Evolutionary conservation across 2,797 vertebrate species (phyloP).

Genomic region (Apodemus agrarius): DNA sequence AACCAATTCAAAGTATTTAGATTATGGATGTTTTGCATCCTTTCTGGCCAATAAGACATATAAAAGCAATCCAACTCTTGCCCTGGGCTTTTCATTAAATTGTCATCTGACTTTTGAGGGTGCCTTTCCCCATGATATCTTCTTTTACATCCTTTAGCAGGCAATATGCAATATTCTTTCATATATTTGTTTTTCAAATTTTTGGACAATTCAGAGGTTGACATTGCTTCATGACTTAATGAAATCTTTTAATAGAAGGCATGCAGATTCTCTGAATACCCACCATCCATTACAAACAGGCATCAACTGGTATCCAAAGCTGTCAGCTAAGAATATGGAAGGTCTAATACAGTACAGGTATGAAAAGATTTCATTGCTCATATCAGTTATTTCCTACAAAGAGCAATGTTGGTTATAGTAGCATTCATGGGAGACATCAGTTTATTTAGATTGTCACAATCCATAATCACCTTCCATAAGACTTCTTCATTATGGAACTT

Average conservation of each 20-base stretch:
- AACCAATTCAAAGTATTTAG: background rate
- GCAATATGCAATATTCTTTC: background rate
- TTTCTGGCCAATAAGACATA: background rate
- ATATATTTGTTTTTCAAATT: background rate
- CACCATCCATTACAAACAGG: background rate
- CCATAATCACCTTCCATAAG: background rate
- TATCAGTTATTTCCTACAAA: background rate
- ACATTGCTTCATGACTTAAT: background rate
- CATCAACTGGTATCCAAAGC: background rate
- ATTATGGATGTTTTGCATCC: background rate
- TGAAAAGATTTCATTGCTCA: background rate
- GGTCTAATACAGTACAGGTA: background rate
- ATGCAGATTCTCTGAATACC: too few relatives aligned
- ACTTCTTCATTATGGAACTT: background rate
- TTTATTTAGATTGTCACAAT: background rate
- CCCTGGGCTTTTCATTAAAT: background rate
- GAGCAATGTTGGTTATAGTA: background rate
- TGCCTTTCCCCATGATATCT: background rate
- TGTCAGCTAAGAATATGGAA: background rate
- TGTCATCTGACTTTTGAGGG: background rate
- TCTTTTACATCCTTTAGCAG: background rate
- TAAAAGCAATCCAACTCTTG: background rate
- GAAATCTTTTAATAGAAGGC: background rate
- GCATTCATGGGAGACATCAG: background rate
- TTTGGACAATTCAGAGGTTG: too few relatives aligned